Percentiles rank a stretch among this genome's conserved stretches.
phyloP scores from a whole-genome alignment of 2,797 vertebrate species.

The Muraenolepis orangiensis region DNA sequence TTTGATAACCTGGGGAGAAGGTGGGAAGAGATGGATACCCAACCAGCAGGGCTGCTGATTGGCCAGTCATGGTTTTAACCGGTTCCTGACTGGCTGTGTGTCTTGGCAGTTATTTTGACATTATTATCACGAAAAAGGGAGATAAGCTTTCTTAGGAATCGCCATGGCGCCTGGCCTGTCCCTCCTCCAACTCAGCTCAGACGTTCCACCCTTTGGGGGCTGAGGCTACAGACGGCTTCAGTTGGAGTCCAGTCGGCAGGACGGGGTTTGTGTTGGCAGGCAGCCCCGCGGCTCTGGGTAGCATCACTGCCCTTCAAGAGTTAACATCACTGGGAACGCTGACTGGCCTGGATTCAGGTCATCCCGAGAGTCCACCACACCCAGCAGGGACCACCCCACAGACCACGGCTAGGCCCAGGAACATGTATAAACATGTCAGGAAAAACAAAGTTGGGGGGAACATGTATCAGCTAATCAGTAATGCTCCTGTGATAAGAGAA shows the following conservation, averaged over 20 bases:
- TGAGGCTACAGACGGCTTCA: constrained; percentile 55
- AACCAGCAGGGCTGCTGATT: constrained; percentile 38
- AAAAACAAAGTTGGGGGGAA: neutral
- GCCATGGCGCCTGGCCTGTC: constrained; percentile 76
- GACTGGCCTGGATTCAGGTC: neutral
- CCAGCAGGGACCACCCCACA: neutral
- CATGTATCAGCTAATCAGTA: neutral
- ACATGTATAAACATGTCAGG: neutral
- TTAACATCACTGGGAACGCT: constrained; percentile 29
- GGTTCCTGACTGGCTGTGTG: constrained; percentile 74
- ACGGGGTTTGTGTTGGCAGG: constrained; percentile 72
- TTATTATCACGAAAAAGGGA: constrained; percentile 72
- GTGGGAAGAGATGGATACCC: constrained; percentile 37
- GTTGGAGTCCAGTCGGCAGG: constrained; percentile 31
- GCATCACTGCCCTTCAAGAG: constrained; percentile 48
- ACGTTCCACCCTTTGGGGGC: constrained; percentile 54
- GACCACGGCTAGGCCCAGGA: neutral
- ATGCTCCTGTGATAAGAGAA: neutral
- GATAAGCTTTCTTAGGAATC: constrained; percentile 80
- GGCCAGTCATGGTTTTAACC: constrained; percentile 64
- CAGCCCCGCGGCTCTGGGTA: constrained; percentile 61
- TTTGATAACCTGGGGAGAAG: constrained; percentile 6
- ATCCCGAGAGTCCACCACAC: neutral
- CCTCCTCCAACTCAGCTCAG: constrained; percentile 68
- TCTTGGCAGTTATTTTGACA: constrained; percentile 82